phyloP scores from a whole-genome alignment of 2,888 invertebrate species.

The Cantharis flavilabris region DNA sequence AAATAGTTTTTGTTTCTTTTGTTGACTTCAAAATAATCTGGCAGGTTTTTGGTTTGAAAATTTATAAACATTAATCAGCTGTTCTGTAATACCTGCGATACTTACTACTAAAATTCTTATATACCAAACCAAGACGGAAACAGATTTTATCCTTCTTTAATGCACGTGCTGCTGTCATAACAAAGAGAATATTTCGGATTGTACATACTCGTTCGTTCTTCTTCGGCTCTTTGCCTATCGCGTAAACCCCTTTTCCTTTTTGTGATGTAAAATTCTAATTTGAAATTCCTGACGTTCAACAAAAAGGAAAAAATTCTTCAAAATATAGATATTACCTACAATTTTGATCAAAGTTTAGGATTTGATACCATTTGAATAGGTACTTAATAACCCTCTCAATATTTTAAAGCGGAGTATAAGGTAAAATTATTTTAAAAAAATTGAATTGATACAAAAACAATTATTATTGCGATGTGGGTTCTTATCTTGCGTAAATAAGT shows the following conservation, averaged over 20 bases:
- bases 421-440: background rate
- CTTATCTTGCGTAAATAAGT: background rate
- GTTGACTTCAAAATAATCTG: too few species aligned
- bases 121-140: background rate
- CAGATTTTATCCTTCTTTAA: background rate
- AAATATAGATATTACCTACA: too few species aligned
- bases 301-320: background rate
- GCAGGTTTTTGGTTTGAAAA: background rate
- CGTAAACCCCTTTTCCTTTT: background rate
- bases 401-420: background rate
- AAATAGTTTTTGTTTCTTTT: too few species aligned
- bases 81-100: background rate
- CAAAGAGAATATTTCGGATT: background rate
- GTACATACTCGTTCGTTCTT: background rate
- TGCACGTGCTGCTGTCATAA: background rate
- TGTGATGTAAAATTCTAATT: background rate
- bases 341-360: too few species aligned
- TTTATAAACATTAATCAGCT: constrained; percentile 11
- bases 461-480: background rate
- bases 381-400: too few species aligned
- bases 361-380: too few species aligned
- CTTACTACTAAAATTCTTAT: background rate
- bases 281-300: background rate
- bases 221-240: background rate
- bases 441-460: background rate